These are phyloP conservation scores for Xerus rutilus DNA, from an alignment of 2,797 vertebrate species.

Conservation along the genomic window DNA sequence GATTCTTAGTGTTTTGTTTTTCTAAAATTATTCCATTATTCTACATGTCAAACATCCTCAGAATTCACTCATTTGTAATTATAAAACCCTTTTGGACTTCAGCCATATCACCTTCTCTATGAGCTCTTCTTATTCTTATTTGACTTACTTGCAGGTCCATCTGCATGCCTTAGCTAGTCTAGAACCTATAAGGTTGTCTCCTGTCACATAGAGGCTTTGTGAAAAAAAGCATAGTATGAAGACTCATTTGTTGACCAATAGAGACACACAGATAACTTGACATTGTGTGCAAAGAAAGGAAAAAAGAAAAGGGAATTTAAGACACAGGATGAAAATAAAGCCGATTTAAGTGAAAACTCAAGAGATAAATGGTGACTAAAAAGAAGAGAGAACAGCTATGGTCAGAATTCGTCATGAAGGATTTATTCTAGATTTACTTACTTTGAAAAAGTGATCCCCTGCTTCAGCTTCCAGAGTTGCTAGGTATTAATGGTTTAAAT, in stretches of 20 bases:
- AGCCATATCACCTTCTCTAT: neutral
- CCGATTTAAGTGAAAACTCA: neutral
- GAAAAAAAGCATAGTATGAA: neutral
- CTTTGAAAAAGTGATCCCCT: neutral
- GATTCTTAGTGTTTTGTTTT: neutral
- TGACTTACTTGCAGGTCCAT: neutral
- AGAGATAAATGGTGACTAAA: neutral
- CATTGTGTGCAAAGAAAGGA: conserved; percentile 20
- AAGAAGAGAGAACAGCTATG: neutral
- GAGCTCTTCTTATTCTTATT: conserved; percentile 11
- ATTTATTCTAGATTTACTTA: neutral
- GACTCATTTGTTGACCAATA: neutral
- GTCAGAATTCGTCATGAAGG: conserved; percentile 38
- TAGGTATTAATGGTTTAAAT: neutral
- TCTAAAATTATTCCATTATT: conserved; percentile 25
- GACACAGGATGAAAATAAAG: neutral
- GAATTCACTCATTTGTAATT: conserved; percentile 43
- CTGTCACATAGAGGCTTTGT: conserved; percentile 8
- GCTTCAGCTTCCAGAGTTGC: neutral
- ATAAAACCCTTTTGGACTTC: neutral
- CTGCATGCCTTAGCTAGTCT: neutral
- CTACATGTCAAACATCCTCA: conserved; percentile 12
- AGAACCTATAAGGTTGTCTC: neutral
- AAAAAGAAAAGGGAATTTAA: conserved; percentile 9
- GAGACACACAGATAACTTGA: neutral